A percentile compares a stretch with the other conserved stretches of the same genome.
These are phyloP conservation scores for Auanema sp. DNA, from an alignment of 2,888 invertebrate genomes.

Conservation along the genomic window DNA sequence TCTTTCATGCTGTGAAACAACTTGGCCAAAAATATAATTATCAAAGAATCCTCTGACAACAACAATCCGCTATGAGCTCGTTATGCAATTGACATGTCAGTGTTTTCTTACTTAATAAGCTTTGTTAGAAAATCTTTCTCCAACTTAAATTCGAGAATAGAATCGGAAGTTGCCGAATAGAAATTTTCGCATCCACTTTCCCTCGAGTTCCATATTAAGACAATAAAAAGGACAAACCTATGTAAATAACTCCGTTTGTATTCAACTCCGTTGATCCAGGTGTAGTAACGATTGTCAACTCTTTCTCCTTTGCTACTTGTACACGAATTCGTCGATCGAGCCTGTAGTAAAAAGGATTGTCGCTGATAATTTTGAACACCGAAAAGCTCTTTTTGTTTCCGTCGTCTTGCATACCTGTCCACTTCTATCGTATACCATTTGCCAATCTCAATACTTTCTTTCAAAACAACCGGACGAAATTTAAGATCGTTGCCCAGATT, in stretches of 20 bases:
- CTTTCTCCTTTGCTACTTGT: slow-evolving; percentile 31
- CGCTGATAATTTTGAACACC: not conserved
- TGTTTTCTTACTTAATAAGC: too few species aligned
- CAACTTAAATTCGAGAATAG: too few species aligned
- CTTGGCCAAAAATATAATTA: too few species aligned
- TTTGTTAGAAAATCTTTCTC: too few species aligned
- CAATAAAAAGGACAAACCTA: slow-evolving; percentile 22
- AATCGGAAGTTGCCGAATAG: too few species aligned
- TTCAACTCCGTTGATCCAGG: slow-evolving; percentile 39
- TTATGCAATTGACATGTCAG: too few species aligned
- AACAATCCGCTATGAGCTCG: too few species aligned
- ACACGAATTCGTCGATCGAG: slow-evolving; percentile 34
- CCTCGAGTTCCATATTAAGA: too few species aligned
- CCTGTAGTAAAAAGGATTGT: slow-evolving; percentile 24
- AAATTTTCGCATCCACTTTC: too few species aligned
- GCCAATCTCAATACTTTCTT: slow-evolving; percentile 36
- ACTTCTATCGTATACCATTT: slow-evolving; percentile 39
- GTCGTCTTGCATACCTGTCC: slow-evolving; percentile 27
- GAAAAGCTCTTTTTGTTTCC: not conserved
- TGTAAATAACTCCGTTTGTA: slow-evolving; percentile 41
- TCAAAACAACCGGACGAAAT: slow-evolving; percentile 37
- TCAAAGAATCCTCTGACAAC: too few species aligned
- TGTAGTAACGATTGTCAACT: slow-evolving; percentile 36
- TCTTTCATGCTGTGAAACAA: too few species aligned
- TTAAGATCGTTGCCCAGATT: slow-evolving; percentile 40